Base-by-base conservation (phyloP, 2,113 vertebrate species). In the Emydocephalus ijimae region DNA sequence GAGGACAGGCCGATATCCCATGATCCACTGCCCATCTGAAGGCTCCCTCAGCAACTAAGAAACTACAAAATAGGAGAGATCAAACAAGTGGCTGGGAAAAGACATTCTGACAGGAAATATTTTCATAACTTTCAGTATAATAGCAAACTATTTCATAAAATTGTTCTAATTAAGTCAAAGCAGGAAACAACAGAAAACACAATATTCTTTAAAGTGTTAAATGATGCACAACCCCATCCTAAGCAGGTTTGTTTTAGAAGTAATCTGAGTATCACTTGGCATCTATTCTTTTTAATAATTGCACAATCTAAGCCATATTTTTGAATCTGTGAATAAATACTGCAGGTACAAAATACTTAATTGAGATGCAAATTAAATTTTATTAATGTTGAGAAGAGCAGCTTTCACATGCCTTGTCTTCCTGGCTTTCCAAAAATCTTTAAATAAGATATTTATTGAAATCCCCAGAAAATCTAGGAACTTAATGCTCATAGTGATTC, bases 1-100 rank as follows among this genome's bases (percentile, higher is more conserved):
- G 98, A 96, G 98, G 98, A 96, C 99, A 99, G 88, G 98, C 98
- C 89, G 99, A 98, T 98, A 99, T 99, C 94, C 99, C 99, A 96
- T 99, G 99, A 97, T 98, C 98, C 95, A 99, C 97, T 93, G 99
- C 99, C 99, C 99, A 99, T 94, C 98, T 99, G 95, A 98, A 98
- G 95, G 99, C 99, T 97, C 99, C 99, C 97, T 98, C 98, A 92
- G 99, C 99, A 96, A 99, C 99, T 98, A 99, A 98, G 98, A 99
- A 99, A 97, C 99, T 99, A 96, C 96, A 94, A 95, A 96, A 95
- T 86, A 95, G 94, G 94, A 94, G 95, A 88, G 15, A 48, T 21
- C 23, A 9, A 59, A 45, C 34, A 81, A 81, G 34, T 43, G 74
- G 74, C 74, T 81, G 18, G 74, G 20, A 39, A 7, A 43, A 81